Base-by-base conservation (phyloP, 2,888 invertebrate genomes). In the Lepidochrysops patricia region DNA sequence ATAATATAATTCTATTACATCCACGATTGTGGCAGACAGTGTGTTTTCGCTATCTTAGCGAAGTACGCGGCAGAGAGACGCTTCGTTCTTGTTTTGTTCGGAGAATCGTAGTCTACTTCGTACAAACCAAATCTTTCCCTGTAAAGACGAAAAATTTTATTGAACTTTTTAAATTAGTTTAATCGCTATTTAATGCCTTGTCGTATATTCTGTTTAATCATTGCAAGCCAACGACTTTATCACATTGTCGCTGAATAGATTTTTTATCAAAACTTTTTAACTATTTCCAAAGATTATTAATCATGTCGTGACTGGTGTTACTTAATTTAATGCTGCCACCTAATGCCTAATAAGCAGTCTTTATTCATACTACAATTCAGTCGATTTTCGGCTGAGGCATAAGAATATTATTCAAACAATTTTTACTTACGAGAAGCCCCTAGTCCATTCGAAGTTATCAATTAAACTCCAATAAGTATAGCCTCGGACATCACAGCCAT, bases 381-480 rank as follows among this genome's bases (percentile, higher is more conserved):
- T n/a, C n/a, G n/a, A n/a, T n/a, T n/a, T n/a, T n/a, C n/a, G n/a
- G n/a, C n/a, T n/a, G n/a, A n/a, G n/a, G n/a, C n/a, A n/a, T n/a
- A n/a, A n/a, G n/a, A n/a, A n/a, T n/a, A n/a, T n/a, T n/a, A n/a
- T n/a, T n/a, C n/a, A n/a, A n/a, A n/a, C n/a, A n/a, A n/a, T n/a
- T n/a, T n/a, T n/a, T n/a, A 82, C 87, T 84, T 64, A 93, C 91
- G 92, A 91, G 73, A 91, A 96, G 26, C 96, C 96, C 49, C 90
- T 86, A 62, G 89, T 87, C 96, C 96, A 96, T 76, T 96, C 96
- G 77, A 93, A 95, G 72, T 95, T 95, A 71, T 97, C 96, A 79
- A 96, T 90, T 13, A 96, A 79, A 65, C 94, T 94, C 95, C 96
- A 96, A 60, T 92, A 91, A 0, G 94, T 91, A 72, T 95, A 96